A percentile compares a stretch with the other conserved stretches of the same genome.
phyloP scores from a whole-genome alignment of 2,888 invertebrate species.

The Hirtodrosophila duncani region DNA sequence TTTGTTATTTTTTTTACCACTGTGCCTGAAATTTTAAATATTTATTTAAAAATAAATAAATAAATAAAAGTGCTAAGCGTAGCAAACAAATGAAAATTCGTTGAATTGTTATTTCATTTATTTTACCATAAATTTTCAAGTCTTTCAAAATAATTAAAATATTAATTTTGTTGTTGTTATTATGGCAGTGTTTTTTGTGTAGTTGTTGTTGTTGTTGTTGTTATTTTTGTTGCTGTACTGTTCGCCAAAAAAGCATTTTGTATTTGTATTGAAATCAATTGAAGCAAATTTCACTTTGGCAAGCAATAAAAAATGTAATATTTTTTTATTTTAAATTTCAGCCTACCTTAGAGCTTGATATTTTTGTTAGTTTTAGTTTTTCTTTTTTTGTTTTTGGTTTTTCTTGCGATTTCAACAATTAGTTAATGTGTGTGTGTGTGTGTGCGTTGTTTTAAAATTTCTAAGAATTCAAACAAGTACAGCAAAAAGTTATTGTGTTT shows the following conservation, averaged over 20 bases:
- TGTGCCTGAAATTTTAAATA: slow-evolving; percentile 2
- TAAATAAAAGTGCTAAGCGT: slow-evolving; percentile 1
- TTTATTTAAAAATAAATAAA: background rate
- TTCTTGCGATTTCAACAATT: slow-evolving; percentile 40
- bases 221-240: slow-evolving; percentile 2
- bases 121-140: slow-evolving; percentile 18
- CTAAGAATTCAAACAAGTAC: slow-evolving; percentile 66
- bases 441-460: slow-evolving; percentile 58
- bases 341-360: slow-evolving; percentile 2
- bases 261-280: slow-evolving; percentile 1
- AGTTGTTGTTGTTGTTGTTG: slow-evolving; percentile 21
- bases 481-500: slow-evolving; percentile 38
- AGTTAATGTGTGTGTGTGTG: too few species aligned
- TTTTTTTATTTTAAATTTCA: slow-evolving; percentile 14
- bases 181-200: slow-evolving; percentile 34
- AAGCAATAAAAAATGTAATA: slow-evolving; percentile 9
- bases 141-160: slow-evolving; percentile 18
- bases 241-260: too few species aligned
- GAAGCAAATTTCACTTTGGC: too few species aligned
- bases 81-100: slow-evolving; percentile 21
- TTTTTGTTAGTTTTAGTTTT: slow-evolving; percentile 13
- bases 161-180: slow-evolving; percentile 30
- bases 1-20: slow-evolving; percentile 6
- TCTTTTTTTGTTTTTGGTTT: too few species aligned
- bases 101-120: slow-evolving; percentile 14